Base-by-base conservation (phyloP, 2,113 vertebrate genomes). In the Sarotherodon lohbergeri region DNA sequence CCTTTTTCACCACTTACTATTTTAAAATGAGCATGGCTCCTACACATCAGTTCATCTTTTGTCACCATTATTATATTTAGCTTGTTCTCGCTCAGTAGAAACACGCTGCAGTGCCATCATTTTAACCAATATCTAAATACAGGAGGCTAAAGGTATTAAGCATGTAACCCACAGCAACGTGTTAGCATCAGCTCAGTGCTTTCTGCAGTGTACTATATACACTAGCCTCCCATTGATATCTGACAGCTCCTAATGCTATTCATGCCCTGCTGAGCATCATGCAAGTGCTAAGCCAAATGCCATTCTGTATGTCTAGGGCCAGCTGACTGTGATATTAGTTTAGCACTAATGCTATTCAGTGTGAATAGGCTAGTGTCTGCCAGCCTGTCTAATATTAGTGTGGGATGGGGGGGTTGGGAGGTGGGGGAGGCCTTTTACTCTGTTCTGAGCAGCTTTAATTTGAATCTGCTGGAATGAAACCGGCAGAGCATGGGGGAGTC, bases 251-350 rank as follows among this genome's bases (percentile, higher is more conserved):
- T 92, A 89, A 94, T 92, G 88, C 92, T 87, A 85, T 94, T 94
- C 91, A 93, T 61, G 92, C 92, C 89, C 86, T 52, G 41, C 92
- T 89, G 94, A 94, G 91, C 91, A 81, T 84, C 61, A 17, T 71
- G 90, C 71, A 81, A 86, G 84, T 86, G 84, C 76, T 87, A 82
- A 85, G 85, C 92, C 86, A 92, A 91, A 94, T 94, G 93, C 85
- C 90, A 90, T 93, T 93, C 89, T 89, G 87, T 93, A 88, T 82
- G 90, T 94, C 90, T 90, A 88, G 89, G 91, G 29, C 86, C 88
- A 93, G 91, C 91, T 93, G 92, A 93, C 93, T 95, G 93, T 94
- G 95, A 94, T 96, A 95, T 96, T 95, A 95, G 95, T 95, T 96
- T 90, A 95, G 92, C 27, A 16, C 79, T 95, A 95, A 96, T 95